Percentiles rank a stretch among this genome's conserved stretches.
Evolutionary conservation across 1,140 invertebrate species (phyloP).

Genomic region (Anastrepha obliqua): DNA sequence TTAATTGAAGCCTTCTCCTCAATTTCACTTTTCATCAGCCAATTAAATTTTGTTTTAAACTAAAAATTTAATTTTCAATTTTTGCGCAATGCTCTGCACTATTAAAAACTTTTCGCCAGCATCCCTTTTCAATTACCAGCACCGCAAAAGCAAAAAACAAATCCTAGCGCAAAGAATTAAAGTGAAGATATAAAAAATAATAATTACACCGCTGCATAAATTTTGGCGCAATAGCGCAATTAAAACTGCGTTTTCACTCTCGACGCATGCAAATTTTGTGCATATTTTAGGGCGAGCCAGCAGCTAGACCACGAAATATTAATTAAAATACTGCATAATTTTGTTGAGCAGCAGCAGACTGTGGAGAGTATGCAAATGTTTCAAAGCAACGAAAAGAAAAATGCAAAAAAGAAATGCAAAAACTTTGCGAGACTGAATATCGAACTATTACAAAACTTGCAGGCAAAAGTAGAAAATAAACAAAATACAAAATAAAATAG

Average conservation of each 20-base stretch:
- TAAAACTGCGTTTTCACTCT: not conserved
- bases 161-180: not conserved
- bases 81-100: not conserved
- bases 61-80: slow-evolving; percentile 24
- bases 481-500: not conserved
- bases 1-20: slow-evolving; percentile 28
- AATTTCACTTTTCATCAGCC: slow-evolving; percentile 46
- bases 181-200: not conserved
- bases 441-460: slow-evolving; percentile 2
- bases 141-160: not conserved
- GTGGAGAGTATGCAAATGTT: slow-evolving; percentile 14
- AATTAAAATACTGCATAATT: slow-evolving; percentile 55
- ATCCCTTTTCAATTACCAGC: slow-evolving; percentile 35
- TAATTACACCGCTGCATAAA: not conserved
- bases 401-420: not conserved
- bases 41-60: slow-evolving; percentile 39
- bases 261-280: not conserved
- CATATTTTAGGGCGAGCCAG: not conserved
- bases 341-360: not conserved
- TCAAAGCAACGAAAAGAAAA: not conserved
- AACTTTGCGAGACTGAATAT: not conserved
- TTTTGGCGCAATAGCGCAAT: slow-evolving; percentile 17
- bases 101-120: slow-evolving; percentile 16
- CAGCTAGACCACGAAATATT: slow-evolving; percentile 39
- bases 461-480: not conserved